Base-by-base conservation (phyloP, 2,888 invertebrate species). In the Heliothis peltigera region DNA sequence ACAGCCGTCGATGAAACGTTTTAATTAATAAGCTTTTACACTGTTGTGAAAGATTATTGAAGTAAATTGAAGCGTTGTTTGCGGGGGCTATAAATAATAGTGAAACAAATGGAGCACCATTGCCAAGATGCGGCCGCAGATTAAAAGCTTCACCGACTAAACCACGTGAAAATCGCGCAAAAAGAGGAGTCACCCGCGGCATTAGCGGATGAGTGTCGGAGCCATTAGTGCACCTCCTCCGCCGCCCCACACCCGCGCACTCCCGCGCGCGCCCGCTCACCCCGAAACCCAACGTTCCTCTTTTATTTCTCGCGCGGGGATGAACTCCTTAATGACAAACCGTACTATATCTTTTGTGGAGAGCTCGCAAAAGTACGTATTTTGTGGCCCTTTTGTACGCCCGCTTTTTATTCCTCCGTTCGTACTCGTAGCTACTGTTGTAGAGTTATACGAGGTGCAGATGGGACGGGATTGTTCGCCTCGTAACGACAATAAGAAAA, bases 251-350 rank as follows among this genome's bases (percentile, higher is more conserved):
- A 64, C 57, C 70, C 64, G n/a, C 35, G 25, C 18, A 51, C 72
- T 60, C 77, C 74, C 81, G 73, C 75, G 71, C 73, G 75, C 81
- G 71, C 85, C 86, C 85, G 80, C 78, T 87, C 87, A 84, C 88
- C 88, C 89, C 86, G 84, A 89, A 89, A 89, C 87, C 89, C 91
- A 82, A 85, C 90, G 90, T 91, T 91, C 92, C 94, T 94, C 94
- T 95, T 95, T 95, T 94, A 94, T 94, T 95, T 94, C 94, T 92
- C 93, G 94, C 93, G 92, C 93, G 93, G 94, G 93, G 94, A 94
- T 95, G 94, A 95, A 95, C 94, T 95, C 94, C 94, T 95, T 95
- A 94, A 95, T 94, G 94, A 94, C 94, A 95, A 94, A 95, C 94
- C 94, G 93, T 94, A 94, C 94, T 95, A 94, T 95, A 94, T 95